phyloP scores from a whole-genome alignment of 2,888 invertebrate species.

The Pristionchus fissidentatus region DNA sequence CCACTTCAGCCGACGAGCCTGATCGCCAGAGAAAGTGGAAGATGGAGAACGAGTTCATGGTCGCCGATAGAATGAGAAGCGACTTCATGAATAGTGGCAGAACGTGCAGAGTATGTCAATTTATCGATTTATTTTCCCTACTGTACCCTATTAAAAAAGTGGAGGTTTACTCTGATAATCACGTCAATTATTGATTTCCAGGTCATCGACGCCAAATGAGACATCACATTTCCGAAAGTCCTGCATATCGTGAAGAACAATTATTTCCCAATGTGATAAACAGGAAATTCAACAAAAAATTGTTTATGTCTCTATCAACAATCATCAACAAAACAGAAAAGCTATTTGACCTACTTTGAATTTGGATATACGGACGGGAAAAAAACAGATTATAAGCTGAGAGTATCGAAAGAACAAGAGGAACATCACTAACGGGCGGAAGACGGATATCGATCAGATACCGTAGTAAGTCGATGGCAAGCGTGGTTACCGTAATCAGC shows the following conservation, averaged over 20 bases:
- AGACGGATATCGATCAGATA: too few species aligned
- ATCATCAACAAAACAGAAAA: background rate
- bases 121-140: background rate
- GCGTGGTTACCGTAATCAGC: conserved; percentile 24
- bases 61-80: background rate
- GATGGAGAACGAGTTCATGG: background rate
- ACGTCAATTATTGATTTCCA: background rate
- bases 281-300: background rate
- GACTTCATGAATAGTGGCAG: background rate
- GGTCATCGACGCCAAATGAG: background rate
- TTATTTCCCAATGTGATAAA: background rate
- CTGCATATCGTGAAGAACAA: background rate
- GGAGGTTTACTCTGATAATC: background rate
- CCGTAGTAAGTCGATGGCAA: background rate
- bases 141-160: background rate
- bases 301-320: conserved; percentile 34
- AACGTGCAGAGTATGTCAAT: background rate
- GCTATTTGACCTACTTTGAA: conserved; percentile 6
- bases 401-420: conserved; percentile 22
- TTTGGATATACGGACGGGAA: background rate
- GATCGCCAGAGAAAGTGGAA: conserved; percentile 6
- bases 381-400: background rate
- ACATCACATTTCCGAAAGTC: background rate
- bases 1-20: background rate
- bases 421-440: conserved; percentile 26